Conservation (phyloP, 1,140 invertebrate species). For the Idris sp. region DNA sequence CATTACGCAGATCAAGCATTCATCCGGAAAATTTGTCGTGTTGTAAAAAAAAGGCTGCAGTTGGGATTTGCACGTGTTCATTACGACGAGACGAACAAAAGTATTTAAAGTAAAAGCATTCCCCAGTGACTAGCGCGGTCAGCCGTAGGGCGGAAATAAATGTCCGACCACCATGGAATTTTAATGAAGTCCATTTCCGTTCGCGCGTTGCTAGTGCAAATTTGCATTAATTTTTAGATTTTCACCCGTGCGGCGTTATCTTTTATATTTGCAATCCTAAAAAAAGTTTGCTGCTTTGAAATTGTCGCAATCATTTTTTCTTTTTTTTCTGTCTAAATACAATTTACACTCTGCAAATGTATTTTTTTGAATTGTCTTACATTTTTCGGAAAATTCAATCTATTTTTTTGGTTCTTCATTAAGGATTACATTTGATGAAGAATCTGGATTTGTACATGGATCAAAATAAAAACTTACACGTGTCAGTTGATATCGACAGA, state of each 20-base stretch:
- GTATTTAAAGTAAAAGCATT: constrained; percentile 65
- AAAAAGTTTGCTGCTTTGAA: constrained; percentile 46
- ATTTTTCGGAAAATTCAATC: constrained; percentile 1
- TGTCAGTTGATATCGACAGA: constrained; percentile 35
- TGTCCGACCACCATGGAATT: constrained; percentile 62
- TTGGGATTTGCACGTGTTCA: constrained; percentile 40
- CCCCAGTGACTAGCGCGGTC: constrained; percentile 58
- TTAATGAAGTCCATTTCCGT: constrained; percentile 66
- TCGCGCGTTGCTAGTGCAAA: constrained; percentile 44
- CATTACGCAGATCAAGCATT: constrained; percentile 15
- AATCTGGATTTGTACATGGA: constrained; percentile 6
- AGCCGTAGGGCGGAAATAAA: constrained; percentile 62
- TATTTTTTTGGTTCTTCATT: too few species aligned
- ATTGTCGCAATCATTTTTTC: constrained; percentile 31
- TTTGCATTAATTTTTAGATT: constrained; percentile 66
- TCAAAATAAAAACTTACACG: constrained; percentile 27
- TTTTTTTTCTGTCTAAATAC: constrained; percentile 2
- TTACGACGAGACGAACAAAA: constrained; percentile 54
- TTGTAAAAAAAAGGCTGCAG: too few species aligned
- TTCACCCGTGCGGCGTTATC: constrained; percentile 22
- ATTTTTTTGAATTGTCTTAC: too few species aligned
- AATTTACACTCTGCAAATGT: constrained; percentile 30
- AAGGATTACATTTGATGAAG: too few species aligned
- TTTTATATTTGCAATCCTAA: constrained; percentile 24
- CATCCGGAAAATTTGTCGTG: constrained; percentile 16